Percentiles rank a stretch among this genome's conserved stretches.
Evolutionary conservation across 2,888 invertebrate species (phyloP).

Genomic region (Himalopsyche japonica): DNA sequence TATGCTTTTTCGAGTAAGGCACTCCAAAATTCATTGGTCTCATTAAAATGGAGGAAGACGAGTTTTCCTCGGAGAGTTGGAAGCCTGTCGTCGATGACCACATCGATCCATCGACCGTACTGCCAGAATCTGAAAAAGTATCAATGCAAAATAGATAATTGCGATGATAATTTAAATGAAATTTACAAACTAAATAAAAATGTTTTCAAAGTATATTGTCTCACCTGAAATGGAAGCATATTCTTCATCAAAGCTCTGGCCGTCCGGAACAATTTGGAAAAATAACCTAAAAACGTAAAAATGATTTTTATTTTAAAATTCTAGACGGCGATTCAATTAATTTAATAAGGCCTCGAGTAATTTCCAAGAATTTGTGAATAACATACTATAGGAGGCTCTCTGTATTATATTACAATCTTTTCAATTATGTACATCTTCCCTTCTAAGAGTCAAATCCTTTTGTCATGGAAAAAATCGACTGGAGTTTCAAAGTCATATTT

Average conservation of each 20-base stretch:
- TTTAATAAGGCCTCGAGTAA: too few relatives aligned
- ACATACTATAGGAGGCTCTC: too few relatives aligned
- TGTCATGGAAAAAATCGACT: too few relatives aligned
- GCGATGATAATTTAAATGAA: not conserved
- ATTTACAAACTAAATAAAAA: too few relatives aligned
- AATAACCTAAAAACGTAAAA: conserved; percentile 67
- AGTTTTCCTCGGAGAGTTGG: conserved; percentile 85
- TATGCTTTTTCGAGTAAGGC: conserved; percentile 94
- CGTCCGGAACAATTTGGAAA: conserved; percentile 93
- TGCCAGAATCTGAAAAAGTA: conserved; percentile 79
- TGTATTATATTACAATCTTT: too few relatives aligned
- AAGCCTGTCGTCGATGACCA: conserved; percentile 89
- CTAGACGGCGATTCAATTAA: not conserved
- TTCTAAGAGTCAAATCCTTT: too few relatives aligned
- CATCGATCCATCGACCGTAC: conserved; percentile 91
- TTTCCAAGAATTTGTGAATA: too few relatives aligned
- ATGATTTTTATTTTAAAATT: too few relatives aligned
- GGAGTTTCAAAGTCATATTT: too few relatives aligned
- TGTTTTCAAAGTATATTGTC: not conserved
- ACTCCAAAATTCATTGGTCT: conserved; percentile 94
- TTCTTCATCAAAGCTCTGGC: conserved; percentile 90
- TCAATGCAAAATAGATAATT: not conserved
- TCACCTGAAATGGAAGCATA: conserved; percentile 95
- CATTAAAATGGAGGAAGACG: conserved; percentile 84
- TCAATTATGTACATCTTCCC: too few relatives aligned